Evolutionary conservation across 2,888 invertebrate species (phyloP), one percentile per base, ranked within the genome.

Genomic region (Polymixis flavicincta): DNA sequence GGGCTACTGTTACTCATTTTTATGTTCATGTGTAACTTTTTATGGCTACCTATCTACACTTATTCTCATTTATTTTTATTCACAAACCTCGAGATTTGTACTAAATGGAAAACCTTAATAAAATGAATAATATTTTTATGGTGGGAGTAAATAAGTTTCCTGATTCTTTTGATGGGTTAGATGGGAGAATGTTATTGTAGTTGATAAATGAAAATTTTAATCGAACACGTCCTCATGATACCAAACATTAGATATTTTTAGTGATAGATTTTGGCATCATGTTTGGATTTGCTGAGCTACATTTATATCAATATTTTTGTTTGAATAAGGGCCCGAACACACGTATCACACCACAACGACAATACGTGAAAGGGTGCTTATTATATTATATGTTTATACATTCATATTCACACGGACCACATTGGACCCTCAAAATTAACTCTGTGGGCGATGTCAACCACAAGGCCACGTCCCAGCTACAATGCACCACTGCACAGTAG

Each of bases 21-120:
- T 84, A 87, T 84, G 85, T 71, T 74, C 79, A 85, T 87, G 83
- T 77, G 85, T 84, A 82, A 83, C 80, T 84, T 87, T 85, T 87
- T 87, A 87, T 78, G 71, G 59, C 67, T 70, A 75, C 73, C 72
- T 83, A 85, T 82, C 75, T 82, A 67, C 80, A 82, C 77, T 80
- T 85, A 82, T 84, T 69, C 76, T 78, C 75, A 81, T 83, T 84
- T 85, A 79, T 81, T 83, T 86, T 81, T 75, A 84, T 85, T 83
- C 57, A 81, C 45, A 67, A 76, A 74, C 37, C 73, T 73, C 63
- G 63, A 80, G 83, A 83, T 85, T 85, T 80, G 48, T 73, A 71
- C 65, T 73, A 48, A 82, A 71, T 76, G 65, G 61, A 75, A 79
- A 72, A 69, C 60, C 74, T 65, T 57, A 65, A 68, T 64, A 61